Evolutionary conservation across 2,113 vertebrate species (phyloP).

Genomic region (Neodontobutis hainanensis): DNA sequence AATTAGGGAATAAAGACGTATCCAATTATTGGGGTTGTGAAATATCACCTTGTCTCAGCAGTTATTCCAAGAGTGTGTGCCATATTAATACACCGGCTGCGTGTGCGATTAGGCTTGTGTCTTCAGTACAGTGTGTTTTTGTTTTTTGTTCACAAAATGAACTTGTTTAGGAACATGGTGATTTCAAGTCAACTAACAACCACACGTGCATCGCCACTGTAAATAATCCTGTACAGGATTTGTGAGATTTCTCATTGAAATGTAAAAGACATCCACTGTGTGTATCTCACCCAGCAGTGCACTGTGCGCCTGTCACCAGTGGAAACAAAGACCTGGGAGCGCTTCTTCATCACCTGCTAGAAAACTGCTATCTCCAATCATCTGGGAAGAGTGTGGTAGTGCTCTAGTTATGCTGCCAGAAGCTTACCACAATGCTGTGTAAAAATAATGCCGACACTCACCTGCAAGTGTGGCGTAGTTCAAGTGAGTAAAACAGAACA

Average conservation of each 20-base stretch:
- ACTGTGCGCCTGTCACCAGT: constrained; percentile 39
- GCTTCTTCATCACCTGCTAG: constrained; percentile 43
- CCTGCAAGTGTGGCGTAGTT: constrained; percentile 19
- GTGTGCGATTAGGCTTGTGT: constrained; percentile 49
- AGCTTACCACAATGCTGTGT: background rate
- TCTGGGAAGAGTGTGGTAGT: constrained; percentile 42
- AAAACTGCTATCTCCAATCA: constrained; percentile 54
- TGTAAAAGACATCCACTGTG: constrained; percentile 4
- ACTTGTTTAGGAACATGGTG: background rate
- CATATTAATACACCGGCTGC: constrained; percentile 58
- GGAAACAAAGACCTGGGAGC: constrained; percentile 54
- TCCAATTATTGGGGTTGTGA: constrained; percentile 72
- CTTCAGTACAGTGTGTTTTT: constrained; percentile 27
- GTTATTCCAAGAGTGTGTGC: constrained; percentile 63
- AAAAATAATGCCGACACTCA: background rate
- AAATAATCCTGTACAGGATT: constrained; percentile 12
- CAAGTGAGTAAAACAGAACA: too few species aligned
- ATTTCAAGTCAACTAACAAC: too few species aligned
- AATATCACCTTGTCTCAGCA: constrained; percentile 65
- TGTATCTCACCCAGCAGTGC: constrained; percentile 47
- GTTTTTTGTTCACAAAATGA: background rate
- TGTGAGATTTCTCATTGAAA: constrained; percentile 20
- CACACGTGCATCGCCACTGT: background rate
- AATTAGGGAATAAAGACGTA: constrained; percentile 69
- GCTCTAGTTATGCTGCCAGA: constrained; percentile 26